Evolutionary conservation across 2,113 vertebrate species (phyloP), one percentile per base, ranked within the genome.

Genomic region (Mobula birostris): DNA sequence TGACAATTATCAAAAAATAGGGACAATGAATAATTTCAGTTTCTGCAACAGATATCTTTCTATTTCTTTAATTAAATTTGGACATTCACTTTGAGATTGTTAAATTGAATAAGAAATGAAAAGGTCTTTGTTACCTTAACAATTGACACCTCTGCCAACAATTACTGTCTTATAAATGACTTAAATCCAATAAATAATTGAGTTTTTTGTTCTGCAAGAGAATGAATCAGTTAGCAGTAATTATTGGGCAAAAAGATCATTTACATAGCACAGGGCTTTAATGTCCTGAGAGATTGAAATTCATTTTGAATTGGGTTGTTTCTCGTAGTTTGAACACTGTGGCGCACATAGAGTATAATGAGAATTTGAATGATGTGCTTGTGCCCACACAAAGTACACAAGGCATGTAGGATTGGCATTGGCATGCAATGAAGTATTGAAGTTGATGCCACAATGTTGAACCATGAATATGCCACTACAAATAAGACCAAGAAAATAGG

Each of bases 71-170:
- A 61, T 88, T 63, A 32, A 61, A 63, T 11, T n/a, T n/a, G 12
- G 58, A 88, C 61, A 88, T 88, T 88, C 61, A 58, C 83, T 88
- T 29, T 88, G 56, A 88, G 58, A 88, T n/a, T 63, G n/a, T 58
- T 88, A 14, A 5, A n/a, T 88, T 63, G 83, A 15, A n/a, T 63
- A 58, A 61, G 61, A 56, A 63, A 88, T 61, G 4, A 29, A n/a
- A 88, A 88, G 83, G 68, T 63, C 48, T 58, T 24, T 63, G 58
- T 63, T 63, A 88, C 58, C 58, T 17, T 88, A 27, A 88, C 56
- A 63, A 88, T 29, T 15, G 83, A 88, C 56, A 88, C 83, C 9
- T 85, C 82, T 85, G 82, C 48, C 82, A 85, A 58, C 27, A 85
- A 56, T 85, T 85, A 85, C 40, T 85, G 5, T 48, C 21, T 58